Evolutionary conservation across 2,797 vertebrate genomes (phyloP).

Genomic region (Enteromius afrohamiltoni): DNA sequence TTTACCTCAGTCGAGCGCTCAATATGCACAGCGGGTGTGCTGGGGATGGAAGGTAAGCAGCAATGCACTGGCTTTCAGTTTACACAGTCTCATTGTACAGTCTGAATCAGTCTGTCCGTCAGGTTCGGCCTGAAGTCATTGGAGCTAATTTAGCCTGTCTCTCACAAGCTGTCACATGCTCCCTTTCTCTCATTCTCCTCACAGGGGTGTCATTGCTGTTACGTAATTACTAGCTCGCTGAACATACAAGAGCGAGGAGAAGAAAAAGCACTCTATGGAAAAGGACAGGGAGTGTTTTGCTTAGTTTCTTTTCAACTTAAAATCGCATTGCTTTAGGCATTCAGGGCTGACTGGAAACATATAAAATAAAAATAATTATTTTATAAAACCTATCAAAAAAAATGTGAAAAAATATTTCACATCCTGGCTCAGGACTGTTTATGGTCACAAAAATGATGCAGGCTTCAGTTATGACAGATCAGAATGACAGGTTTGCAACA

Average conservation of each 20-base stretch:
- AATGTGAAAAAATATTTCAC: too few species aligned
- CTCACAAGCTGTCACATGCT: conserved; percentile 50
- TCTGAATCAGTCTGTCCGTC: conserved; percentile 38
- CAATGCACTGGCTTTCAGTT: background rate
- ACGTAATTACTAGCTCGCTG: conserved; percentile 57
- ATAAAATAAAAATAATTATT: too few species aligned
- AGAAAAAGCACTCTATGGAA: conserved; percentile 42
- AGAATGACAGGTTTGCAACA: background rate
- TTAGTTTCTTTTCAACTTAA: conserved; percentile 20
- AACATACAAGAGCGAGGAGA: conserved; percentile 4
- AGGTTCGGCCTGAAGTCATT: conserved; percentile 9
- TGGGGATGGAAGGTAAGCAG: background rate
- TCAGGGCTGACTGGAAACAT: conserved; percentile 36
- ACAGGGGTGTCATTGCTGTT: conserved; percentile 49
- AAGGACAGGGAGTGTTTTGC: conserved; percentile 32
- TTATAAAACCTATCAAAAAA: too few species aligned
- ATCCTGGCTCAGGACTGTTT: conserved; percentile 18
- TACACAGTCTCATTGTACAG: conserved; percentile 27
- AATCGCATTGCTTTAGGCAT: conserved; percentile 35
- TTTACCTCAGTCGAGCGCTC: conserved; percentile 15
- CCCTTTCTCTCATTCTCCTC: conserved; percentile 31
- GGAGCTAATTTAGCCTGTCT: conserved; percentile 36
- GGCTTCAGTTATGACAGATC: background rate
- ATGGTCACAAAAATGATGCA: background rate
- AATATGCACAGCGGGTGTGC: background rate